Evolutionary conservation across 2,888 invertebrate species (phyloP).

Genomic region (Argyresthia albistria): DNA sequence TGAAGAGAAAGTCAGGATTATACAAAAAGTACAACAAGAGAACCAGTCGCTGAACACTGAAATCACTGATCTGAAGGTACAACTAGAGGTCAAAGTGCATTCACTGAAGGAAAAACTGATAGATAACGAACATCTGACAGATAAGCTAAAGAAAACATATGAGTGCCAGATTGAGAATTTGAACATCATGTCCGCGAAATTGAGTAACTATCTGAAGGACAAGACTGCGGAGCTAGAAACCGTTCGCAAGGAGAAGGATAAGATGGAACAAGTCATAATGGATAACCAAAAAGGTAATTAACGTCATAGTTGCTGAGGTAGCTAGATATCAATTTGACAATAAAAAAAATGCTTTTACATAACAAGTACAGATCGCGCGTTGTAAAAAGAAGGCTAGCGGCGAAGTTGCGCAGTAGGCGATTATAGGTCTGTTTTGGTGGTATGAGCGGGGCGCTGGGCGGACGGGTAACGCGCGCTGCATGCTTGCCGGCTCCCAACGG

Average conservation of each 20-base stretch:
- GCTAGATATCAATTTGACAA: not conserved
- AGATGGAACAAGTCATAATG: slow-evolving; percentile 22
- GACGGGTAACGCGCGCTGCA: too few species aligned
- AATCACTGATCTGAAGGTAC: slow-evolving; percentile 35
- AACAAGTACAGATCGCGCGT: too few species aligned
- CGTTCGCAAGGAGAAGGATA: slow-evolving; percentile 32
- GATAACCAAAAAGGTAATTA: slow-evolving; percentile 29
- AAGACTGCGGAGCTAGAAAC: slow-evolving; percentile 35
- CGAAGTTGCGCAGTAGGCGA: too few species aligned
- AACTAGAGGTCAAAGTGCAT: slow-evolving; percentile 41
- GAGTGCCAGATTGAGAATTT: slow-evolving; percentile 44
- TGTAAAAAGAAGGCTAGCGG: too few species aligned
- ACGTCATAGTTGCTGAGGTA: not conserved
- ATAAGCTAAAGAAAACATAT: slow-evolving; percentile 39
- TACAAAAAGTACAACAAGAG: slow-evolving; percentile 28
- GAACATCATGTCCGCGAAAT: slow-evolving; percentile 40
- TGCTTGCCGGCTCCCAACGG: too few species aligned
- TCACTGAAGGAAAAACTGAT: slow-evolving; percentile 42
- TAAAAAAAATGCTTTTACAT: too few species aligned
- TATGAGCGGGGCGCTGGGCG: too few species aligned
- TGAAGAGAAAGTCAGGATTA: slow-evolving; percentile 25
- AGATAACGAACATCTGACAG: slow-evolving; percentile 39
- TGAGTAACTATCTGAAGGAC: slow-evolving; percentile 41
- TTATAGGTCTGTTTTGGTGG: too few species aligned
- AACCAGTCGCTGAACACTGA: slow-evolving; percentile 33